phyloP scores from a whole-genome alignment of 2,113 vertebrate species.

The Indri indri region DNA sequence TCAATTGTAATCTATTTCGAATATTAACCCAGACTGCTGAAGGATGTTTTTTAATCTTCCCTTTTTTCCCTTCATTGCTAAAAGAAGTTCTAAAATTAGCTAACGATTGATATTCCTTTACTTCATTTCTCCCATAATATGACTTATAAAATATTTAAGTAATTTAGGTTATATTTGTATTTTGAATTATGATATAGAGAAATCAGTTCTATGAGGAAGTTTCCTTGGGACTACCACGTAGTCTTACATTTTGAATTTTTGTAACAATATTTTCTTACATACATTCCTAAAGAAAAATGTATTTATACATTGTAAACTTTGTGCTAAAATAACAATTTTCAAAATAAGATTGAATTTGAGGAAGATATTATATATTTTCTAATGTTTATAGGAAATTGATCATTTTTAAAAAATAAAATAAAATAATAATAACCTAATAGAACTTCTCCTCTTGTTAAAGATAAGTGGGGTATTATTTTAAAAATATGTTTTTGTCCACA shows the following conservation, averaged over 20 bases:
- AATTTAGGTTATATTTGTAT: background rate
- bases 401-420: background rate
- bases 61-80: background rate
- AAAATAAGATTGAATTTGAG: background rate
- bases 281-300: background rate
- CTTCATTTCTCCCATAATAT: background rate
- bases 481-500: background rate
- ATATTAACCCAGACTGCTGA: slow-evolving; percentile 6
- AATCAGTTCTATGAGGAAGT: background rate
- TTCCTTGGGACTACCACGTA: background rate
- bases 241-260: background rate
- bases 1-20: slow-evolving; percentile 11
- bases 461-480: background rate
- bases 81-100: slow-evolving; percentile 29
- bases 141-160: background rate
- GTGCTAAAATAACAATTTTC: background rate
- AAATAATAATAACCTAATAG: background rate
- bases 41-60: background rate
- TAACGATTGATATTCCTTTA: background rate
- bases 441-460: background rate
- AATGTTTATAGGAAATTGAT: background rate
- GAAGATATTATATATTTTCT: background rate
- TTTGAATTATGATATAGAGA: background rate
- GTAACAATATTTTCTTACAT: background rate
- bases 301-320: background rate